Conservation (phyloP, 2,113 vertebrate species). For the Eulemur macaco region DNA sequence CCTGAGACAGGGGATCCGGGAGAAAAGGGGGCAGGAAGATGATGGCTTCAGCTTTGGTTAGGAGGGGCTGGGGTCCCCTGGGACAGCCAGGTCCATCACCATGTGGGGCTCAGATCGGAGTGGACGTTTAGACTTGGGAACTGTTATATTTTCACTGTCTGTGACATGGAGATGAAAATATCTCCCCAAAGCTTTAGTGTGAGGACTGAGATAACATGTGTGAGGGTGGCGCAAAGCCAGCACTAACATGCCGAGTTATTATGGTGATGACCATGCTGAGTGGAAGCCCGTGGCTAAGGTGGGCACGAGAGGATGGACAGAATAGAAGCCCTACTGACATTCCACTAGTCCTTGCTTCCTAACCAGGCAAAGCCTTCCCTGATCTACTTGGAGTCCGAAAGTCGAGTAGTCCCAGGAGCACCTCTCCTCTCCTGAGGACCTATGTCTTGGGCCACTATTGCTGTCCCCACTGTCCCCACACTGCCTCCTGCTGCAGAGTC, state of each 20-base stretch:
- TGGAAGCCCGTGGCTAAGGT: background rate
- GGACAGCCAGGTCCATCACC: background rate
- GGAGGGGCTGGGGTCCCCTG: too few species aligned
- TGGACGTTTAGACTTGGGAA: background rate
- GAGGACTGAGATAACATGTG: background rate
- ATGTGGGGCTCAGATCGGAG: background rate
- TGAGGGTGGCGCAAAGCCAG: background rate
- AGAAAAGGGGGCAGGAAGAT: background rate
- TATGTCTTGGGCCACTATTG: background rate
- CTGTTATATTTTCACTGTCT: background rate
- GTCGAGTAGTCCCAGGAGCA: background rate
- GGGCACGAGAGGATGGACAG: background rate
- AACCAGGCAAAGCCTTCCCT: background rate
- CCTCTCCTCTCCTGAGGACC: background rate
- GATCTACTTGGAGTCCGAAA: background rate
- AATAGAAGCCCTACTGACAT: background rate
- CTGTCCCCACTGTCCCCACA: too few species aligned
- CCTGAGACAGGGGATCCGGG: background rate
- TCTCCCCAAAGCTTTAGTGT: background rate
- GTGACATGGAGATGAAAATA: background rate
- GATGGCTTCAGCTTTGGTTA: background rate
- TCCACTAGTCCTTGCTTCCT: background rate
- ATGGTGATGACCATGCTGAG: background rate
- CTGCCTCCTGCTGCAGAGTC: too few species aligned
- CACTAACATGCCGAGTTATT: background rate